Evolutionary conservation across 2,113 vertebrate species (phyloP), one percentile per base, ranked within the genome.

Genomic region (Megaptera novaeangliae): DNA sequence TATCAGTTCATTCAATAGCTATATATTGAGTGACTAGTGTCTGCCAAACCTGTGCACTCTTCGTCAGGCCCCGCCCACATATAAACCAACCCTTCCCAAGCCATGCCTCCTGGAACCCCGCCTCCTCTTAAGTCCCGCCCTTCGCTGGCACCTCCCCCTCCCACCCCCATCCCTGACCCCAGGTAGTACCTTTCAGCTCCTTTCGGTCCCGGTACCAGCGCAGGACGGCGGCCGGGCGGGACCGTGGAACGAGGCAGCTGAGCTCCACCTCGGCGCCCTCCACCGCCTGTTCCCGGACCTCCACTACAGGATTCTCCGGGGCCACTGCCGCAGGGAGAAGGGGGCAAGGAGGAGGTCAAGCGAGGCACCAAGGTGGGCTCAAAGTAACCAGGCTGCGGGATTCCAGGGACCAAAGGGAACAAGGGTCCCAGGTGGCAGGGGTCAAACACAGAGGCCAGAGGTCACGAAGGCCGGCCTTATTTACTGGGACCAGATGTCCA

Each of bases 221-320:
- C 91, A 99, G 98, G 14, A 98, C 98, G 34, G 99, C 99, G 0
- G 99, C 98, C 0, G 99, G 99, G 84, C 99, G 99, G 88, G 99
- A 99, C 49, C 99, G 98, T 0, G 99, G 99, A 2, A 99, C 99
- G 25, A 99, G 92, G 91, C 99, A 99, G 97, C 98, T 99, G 95
- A 99, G 98, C 97, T 99, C 99, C 77, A 99, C 99, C 96, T 99
- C 99, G 9, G 99, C 99, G 0, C 99, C 99, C 98, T 99, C 99
- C 97, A 99, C 99, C 0, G 99, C 99, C 92, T 99, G 99, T 64
- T 99, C 99, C 95, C 99, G 99, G 96, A 99, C 99, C 95, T 99
- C 99, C 97, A 99, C 99, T 2, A 98, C 97, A 2, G 99, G 99
- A 74, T 98, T 98, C 95, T 99, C 99, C 0, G 99, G 99, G 41